Conservation (phyloP, 2,888 invertebrate genomes). For the Platypus cylindrus region DNA sequence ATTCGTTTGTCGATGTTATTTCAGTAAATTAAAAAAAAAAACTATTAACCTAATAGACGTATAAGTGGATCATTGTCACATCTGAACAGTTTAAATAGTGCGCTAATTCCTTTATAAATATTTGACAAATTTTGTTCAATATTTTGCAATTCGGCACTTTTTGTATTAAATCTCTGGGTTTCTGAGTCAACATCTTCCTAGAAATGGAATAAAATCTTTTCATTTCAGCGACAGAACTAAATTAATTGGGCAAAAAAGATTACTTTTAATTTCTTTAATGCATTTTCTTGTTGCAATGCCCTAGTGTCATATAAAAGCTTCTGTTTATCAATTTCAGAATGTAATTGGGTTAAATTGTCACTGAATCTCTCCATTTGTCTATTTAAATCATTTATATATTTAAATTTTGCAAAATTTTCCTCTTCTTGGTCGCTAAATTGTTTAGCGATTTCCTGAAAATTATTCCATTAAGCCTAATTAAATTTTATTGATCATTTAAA, state of each 20-base stretch:
- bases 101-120: conserved; percentile 40
- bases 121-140: conserved; percentile 28
- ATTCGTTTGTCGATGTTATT: not conserved
- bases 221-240: no score
- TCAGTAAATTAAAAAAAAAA: not conserved
- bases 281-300: conserved; percentile 46
- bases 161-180: conserved; percentile 8
- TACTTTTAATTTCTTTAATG: conserved; percentile 40
- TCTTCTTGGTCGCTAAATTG: conserved; percentile 77
- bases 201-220: not conserved
- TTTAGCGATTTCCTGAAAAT: conserved; percentile 46
- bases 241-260: conserved; percentile 8
- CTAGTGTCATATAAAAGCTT: conserved; percentile 44
- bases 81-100: conserved; percentile 48
- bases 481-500: conserved; percentile 22
- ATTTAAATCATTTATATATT: conserved; percentile 81
- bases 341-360: conserved; percentile 51
- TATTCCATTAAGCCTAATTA: no score
- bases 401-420: conserved; percentile 84
- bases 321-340: conserved; percentile 52
- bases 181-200: conserved; percentile 17
- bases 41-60: conserved; percentile 47
- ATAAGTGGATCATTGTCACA: conserved; percentile 63
- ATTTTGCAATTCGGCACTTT: conserved; percentile 19
- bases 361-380: conserved; percentile 65